A percentile compares a stretch with the other conserved stretches of the same genome.
Conservation (phyloP, 2,888 invertebrate species). For the Troglohyphantes excavatus region DNA sequence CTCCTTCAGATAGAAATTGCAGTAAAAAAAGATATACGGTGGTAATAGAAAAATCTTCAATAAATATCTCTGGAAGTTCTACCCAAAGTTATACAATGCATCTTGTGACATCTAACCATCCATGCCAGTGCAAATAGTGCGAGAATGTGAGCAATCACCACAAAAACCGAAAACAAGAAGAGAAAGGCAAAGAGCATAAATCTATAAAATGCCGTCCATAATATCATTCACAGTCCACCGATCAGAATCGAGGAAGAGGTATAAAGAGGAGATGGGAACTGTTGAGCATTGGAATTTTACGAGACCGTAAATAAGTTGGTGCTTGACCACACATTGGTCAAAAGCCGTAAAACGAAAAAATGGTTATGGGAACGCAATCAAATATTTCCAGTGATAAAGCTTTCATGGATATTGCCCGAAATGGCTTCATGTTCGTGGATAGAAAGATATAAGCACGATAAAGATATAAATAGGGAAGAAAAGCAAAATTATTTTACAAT, state of each 20-base stretch:
- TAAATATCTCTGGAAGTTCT: neutral
- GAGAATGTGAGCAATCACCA: slow-evolving; percentile 4
- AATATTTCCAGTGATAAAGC: slow-evolving; percentile 51
- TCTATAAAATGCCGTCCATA: slow-evolving; percentile 1
- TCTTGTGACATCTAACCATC: neutral
- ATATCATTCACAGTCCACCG: slow-evolving; percentile 34
- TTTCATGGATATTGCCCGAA: neutral
- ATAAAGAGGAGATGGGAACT: slow-evolving; percentile 18
- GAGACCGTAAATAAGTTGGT: slow-evolving; percentile 55
- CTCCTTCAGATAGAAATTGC: too few species aligned
- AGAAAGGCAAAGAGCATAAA: slow-evolving; percentile 42
- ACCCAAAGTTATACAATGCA: neutral
- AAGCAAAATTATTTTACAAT: too few species aligned
- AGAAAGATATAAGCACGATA: too few species aligned
- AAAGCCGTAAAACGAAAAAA: slow-evolving; percentile 43
- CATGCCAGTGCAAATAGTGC: neutral
- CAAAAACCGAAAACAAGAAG: slow-evolving; percentile 8
- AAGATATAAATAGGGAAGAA: too few species aligned
- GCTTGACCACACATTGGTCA: slow-evolving; percentile 66
- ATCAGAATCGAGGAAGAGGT: slow-evolving; percentile 24
- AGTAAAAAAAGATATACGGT: too few species aligned
- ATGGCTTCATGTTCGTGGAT: neutral
- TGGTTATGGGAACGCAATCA: slow-evolving; percentile 33
- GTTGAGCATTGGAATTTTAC: slow-evolving; percentile 56
- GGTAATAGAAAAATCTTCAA: too few species aligned